Conservation (phyloP, 2,797 vertebrate genomes). For the Babyrousa celebensis region DNA sequence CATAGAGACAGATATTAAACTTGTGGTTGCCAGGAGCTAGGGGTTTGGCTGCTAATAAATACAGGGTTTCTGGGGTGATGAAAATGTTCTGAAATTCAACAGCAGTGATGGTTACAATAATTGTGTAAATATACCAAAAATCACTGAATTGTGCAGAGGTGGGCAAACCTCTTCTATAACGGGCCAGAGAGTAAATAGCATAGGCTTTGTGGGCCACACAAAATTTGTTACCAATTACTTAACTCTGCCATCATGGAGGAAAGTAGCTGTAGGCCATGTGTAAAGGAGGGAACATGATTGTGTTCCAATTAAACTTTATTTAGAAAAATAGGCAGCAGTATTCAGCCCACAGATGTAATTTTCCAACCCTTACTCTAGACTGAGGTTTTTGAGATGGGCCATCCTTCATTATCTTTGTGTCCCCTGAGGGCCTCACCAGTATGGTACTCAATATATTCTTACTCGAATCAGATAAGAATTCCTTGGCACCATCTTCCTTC, state of each 20-base stretch:
- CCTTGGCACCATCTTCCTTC: neutral
- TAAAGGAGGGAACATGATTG: neutral
- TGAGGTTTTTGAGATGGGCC: neutral
- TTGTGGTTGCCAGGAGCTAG: neutral
- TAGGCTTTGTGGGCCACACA: neutral
- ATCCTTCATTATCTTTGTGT: neutral
- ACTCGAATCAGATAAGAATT: neutral
- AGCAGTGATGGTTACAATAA: neutral
- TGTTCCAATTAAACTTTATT: constrained; percentile 37
- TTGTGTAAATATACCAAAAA: neutral
- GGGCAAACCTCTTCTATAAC: neutral
- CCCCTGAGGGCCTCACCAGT: neutral
- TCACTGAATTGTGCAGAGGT: neutral
- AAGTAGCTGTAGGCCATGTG: neutral
- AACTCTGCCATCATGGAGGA: neutral
- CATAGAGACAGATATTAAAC: neutral
- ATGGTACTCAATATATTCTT: neutral
- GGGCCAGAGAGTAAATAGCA: neutral
- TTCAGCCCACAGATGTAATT: neutral
- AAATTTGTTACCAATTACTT: neutral
- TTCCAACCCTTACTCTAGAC: neutral
- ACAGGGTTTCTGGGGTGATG: neutral
- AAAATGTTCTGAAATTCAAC: constrained; percentile 46
- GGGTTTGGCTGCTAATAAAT: neutral
- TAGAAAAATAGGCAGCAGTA: neutral